Evolutionary conservation across 2,797 vertebrate species (phyloP), one percentile per base, ranked within the genome.

Genomic region (Sciurus carolinensis): DNA sequence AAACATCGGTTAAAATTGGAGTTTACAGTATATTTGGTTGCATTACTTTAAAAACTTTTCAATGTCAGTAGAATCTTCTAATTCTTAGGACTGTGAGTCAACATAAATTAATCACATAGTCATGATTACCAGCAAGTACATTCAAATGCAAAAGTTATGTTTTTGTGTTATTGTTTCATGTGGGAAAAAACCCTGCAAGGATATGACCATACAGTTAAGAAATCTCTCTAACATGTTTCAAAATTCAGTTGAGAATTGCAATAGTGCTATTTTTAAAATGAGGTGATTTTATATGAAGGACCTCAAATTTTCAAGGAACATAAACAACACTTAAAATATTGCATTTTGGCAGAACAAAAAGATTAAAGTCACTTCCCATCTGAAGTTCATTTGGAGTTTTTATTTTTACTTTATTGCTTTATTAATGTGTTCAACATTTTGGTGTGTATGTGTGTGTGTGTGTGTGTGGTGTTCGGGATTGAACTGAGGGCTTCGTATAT

Each of bases 91-190:
- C 39, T 84, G 2, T 28, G 18, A 87, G 4, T 88, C 62, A 92
- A 30, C 69, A 75, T 62, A 62, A 80, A 84, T 71, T 75, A 90
- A 79, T 79, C 13, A 36, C 50, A 76, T 24, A 72, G 47, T 36
- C 39, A 85, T 75, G 20, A 91, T 83, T 93, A 79, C 26, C 9
- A 15, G 12, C 79, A 80, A 28, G 28, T 89, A 52, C 8, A 80
- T 79, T 80, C 57, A 26, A 84, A 12, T 47, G 26, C 14, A 36
- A 86, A 92, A 77, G 59, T 7, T 18, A 44, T 72, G 26, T 64
- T 86, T 94, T 91, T 91, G 4, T 28, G 50, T 87, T 89, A 69
- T 91, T 95, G 66, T 3, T 39, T 94, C 73, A 69, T n/a, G 42
- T 66, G 39, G 57, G 79, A 95, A 79, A 95, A 87, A 33, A 33